These are phyloP conservation scores for Theocolax elegans DNA, from an alignment of 1,140 invertebrate genomes.

Conservation along the genomic window DNA sequence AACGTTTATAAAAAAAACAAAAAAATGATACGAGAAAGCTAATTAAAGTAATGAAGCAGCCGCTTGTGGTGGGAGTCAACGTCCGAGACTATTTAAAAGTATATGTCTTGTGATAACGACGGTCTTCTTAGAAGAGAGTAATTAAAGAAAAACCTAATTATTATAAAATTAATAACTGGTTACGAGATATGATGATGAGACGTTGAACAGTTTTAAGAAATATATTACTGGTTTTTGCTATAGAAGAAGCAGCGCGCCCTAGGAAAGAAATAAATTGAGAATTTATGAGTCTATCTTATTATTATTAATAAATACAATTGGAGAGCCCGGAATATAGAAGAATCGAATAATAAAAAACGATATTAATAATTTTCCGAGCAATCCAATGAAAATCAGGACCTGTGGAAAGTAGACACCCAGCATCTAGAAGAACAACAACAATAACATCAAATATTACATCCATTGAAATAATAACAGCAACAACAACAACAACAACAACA, in stretches of 20 bases:
- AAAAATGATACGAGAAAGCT: not conserved
- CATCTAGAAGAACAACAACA: not conserved
- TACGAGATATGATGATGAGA: not conserved
- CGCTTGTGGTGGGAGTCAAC: not conserved
- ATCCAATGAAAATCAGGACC: constrained; percentile 5
- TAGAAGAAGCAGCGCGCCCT: not conserved
- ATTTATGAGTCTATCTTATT: constrained; percentile 31
- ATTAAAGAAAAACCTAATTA: constrained; percentile 40
- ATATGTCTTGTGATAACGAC: constrained; percentile 47
- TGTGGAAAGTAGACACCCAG: not conserved
- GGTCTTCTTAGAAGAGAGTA: constrained; percentile 30
- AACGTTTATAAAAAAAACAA: not conserved
- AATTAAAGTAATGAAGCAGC: not conserved
- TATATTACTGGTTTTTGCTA: constrained; percentile 26
- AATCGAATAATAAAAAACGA: constrained; percentile 13
- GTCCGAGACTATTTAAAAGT: constrained; percentile 12
- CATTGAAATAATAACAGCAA: not conserved
- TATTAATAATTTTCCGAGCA: constrained; percentile 17
- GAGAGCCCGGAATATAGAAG: constrained; percentile 2
- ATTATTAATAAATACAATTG: constrained; percentile 1
- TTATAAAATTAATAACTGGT: constrained; percentile 37
- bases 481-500: not conserved
- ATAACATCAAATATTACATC: not conserved
- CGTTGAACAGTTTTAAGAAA: constrained; percentile 20
- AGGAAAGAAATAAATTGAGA: not conserved